Base-by-base conservation (phyloP, 1,140 invertebrate genomes). In the Caenorhabditis latens region DNA sequence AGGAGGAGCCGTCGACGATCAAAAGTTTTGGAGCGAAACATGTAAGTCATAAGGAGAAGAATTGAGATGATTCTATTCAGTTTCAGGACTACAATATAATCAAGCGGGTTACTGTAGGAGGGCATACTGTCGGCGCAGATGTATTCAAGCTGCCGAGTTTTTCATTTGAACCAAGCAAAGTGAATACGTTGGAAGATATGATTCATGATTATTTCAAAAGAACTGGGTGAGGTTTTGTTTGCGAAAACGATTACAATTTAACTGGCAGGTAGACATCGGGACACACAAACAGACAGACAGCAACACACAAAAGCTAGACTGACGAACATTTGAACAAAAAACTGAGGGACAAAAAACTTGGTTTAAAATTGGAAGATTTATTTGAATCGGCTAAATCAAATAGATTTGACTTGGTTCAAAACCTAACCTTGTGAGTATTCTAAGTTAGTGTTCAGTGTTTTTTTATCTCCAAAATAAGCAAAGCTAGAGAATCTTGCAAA, bases 161-260 rank as follows among this genome's bases (percentile, higher is more conserved):
- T 21, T 53, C 48, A 16, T 71, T 85, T 40, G 67, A 71, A 75
- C 71, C 71, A 24, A 50, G 46, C 14, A 79, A 79, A 79, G 43
- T 79, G 43, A 50, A 19, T 19, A 79, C 71, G 11, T 50, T 50
- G 46, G 71, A 79, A 11, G 71, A 79, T 50, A 79, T 79, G 71
- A 79, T 79, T 50, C 71, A 79, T 50, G 71, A 79, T 79, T 79
- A 50, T 79, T 79, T 79, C 46, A 79, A 79, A 50, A 21, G 43
- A 79, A 79, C 71, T 21, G 71, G 71, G 71, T 79, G 6, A 43
- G 71, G 6, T 79, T 21, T 50, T 50, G 24, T 58, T 58, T n/a
- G 19, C 14, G 50, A 61, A 14, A 61, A 61, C 19, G 32, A 32
- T 32, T 32, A 1, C 0, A 32, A 32, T 32, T 32, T 32, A 32